Evolutionary conservation across 1,140 invertebrate genomes (phyloP).

Genomic region (Lucilia cuprina): DNA sequence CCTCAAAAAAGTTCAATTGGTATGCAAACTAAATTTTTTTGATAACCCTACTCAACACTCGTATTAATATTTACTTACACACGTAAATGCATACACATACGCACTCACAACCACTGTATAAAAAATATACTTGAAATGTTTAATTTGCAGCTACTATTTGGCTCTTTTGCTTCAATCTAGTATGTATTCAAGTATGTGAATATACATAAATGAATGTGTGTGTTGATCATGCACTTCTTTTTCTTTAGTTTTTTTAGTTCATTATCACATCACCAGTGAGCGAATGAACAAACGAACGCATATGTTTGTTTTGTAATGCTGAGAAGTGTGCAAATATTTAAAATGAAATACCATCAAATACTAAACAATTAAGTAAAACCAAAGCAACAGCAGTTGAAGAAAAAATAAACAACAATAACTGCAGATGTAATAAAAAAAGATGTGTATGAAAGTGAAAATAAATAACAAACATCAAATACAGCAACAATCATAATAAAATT

Average conservation of each 20-base stretch:
- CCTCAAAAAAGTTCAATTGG: no score
- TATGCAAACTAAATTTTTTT: no score
- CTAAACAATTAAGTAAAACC: background rate
- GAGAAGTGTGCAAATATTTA: conserved; percentile 2
- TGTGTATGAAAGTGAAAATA: background rate
- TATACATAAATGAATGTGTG: background rate
- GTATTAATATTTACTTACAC: no score
- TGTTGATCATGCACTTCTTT: background rate
- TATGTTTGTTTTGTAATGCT: background rate
- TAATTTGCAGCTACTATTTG: background rate
- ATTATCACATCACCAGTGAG: conserved; percentile 3
- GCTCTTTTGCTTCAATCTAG: background rate
- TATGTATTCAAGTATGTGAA: background rate
- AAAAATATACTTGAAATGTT: background rate
- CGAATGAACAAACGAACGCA: background rate
- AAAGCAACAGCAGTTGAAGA: background rate
- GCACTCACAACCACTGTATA: background rate
- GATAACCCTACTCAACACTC: no score
- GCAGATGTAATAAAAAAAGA: background rate
- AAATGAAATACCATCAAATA: background rate
- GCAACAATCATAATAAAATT: background rate
- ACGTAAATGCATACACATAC: no score
- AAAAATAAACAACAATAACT: background rate
- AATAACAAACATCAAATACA: background rate
- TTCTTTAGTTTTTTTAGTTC: conserved; percentile 7